These are phyloP conservation scores for Bradypodion ventrale DNA, from an alignment of 2,797 vertebrate genomes.

Conservation along the genomic window DNA sequence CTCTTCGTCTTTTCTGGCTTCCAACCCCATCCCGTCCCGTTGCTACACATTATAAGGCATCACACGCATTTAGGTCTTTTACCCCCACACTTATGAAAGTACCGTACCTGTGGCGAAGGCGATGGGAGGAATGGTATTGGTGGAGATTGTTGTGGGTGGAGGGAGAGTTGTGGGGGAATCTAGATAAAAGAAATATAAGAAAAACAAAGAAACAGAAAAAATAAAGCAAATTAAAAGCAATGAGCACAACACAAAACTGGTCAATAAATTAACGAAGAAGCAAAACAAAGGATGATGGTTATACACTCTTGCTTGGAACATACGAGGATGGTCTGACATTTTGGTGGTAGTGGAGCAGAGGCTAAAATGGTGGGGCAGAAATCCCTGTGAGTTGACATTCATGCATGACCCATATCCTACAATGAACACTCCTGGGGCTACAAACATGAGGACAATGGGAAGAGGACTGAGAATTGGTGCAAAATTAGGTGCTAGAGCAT, in stretches of 20 bases:
- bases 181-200: constrained; percentile 95
- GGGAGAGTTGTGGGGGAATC: constrained; percentile 99
- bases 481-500: constrained; percentile 54
- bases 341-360: not conserved
- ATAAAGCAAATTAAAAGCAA: constrained; percentile 82
- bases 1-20: constrained; percentile 40
- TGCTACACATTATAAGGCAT: constrained; percentile 65
- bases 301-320: not conserved
- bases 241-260: constrained; percentile 79
- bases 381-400: too few relatives aligned
- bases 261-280: constrained; percentile 71
- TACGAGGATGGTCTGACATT: not conserved
- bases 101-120: constrained; percentile 96
- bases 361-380: not conserved
- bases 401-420: constrained; percentile 52
- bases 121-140: constrained; percentile 86
- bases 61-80: constrained; percentile 73
- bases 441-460: constrained; percentile 36
- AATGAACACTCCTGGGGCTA: constrained; percentile 6
- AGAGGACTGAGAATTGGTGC: constrained; percentile 64
- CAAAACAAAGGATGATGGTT: constrained; percentile 60
- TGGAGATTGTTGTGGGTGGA: constrained; percentile 90
- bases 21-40: not conserved
- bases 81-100: constrained; percentile 79
- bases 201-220: constrained; percentile 73